phyloP scores from a whole-genome alignment of 2,888 invertebrate species.

The Seladonia tumulorum region DNA sequence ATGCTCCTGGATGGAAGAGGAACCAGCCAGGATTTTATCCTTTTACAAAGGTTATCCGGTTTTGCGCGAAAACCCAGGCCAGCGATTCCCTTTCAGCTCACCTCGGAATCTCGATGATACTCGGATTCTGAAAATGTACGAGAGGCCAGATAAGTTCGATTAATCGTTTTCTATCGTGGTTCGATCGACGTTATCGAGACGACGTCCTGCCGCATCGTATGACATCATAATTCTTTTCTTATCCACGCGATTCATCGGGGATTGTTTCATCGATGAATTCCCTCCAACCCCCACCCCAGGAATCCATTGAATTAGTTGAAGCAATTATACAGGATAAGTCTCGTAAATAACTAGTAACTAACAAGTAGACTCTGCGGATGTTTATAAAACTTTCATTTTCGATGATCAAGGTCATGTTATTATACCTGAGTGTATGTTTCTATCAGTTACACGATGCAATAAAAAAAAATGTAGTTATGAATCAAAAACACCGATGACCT shows the following conservation, averaged over 20 bases:
- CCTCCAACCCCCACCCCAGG: background rate
- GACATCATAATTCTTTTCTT: slow-evolving; percentile 42
- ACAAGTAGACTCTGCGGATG: no score
- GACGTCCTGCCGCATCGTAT: slow-evolving; percentile 18
- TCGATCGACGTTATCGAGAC: slow-evolving; percentile 55
- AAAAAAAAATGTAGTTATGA: no score
- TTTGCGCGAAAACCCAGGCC: slow-evolving; percentile 26
- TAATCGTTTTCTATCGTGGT: slow-evolving; percentile 46
- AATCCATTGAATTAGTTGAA: background rate
- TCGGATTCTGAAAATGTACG: slow-evolving; percentile 72
- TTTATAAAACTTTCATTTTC: no score
- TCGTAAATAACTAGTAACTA: no score
- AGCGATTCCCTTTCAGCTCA: slow-evolving; percentile 71
- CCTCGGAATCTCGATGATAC: slow-evolving; percentile 74
- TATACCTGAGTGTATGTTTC: no score
- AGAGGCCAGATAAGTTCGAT: slow-evolving; percentile 60
- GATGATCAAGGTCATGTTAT: no score
- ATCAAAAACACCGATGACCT: no score
- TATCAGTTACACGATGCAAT: no score
- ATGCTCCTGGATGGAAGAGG: slow-evolving; percentile 40
- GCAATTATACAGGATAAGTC: no score
- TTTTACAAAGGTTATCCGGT: slow-evolving; percentile 31
- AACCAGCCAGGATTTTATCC: slow-evolving; percentile 46
- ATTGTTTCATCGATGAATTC: slow-evolving; percentile 10
- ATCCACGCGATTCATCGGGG: slow-evolving; percentile 20